Percentiles rank a stretch among this genome's conserved stretches.
Conservation (phyloP, 2,797 vertebrate species). For the Argentina silus region DNA sequence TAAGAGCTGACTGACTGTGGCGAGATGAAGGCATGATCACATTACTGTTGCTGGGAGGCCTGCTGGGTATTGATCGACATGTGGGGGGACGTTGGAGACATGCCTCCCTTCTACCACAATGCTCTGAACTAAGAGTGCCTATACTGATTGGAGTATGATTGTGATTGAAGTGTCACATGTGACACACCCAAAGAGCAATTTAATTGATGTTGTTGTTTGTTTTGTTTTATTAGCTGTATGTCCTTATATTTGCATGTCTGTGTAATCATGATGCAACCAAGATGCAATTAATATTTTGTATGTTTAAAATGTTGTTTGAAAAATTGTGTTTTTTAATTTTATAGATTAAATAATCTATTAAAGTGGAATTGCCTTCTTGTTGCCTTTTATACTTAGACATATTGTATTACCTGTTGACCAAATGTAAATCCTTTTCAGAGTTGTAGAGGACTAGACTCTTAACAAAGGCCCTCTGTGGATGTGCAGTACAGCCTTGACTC, state of each 20-base stretch:
- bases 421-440: conserved; percentile 11
- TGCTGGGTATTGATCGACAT: background rate
- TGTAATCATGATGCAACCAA: background rate
- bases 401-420: background rate
- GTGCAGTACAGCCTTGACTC: background rate
- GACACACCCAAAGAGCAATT: background rate
- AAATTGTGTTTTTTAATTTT: background rate
- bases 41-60: conserved; percentile 14
- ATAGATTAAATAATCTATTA: background rate
- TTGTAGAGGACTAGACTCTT: background rate
- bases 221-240: background rate
- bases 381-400: background rate
- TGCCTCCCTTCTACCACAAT: background rate
- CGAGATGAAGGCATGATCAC: conserved; percentile 24
- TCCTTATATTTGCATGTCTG: background rate
- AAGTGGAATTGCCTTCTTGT: background rate
- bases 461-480: conserved; percentile 17
- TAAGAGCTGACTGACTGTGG: conserved; percentile 36
- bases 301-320: background rate
- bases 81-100: background rate
- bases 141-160: background rate
- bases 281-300: background rate
- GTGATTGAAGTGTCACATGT: background rate
- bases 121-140: background rate
- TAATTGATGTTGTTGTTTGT: background rate